Percentiles rank a stretch among this genome's conserved stretches.
Evolutionary conservation across 2,797 vertebrate genomes (phyloP).

Genomic region (Moxostoma hubbsi): DNA sequence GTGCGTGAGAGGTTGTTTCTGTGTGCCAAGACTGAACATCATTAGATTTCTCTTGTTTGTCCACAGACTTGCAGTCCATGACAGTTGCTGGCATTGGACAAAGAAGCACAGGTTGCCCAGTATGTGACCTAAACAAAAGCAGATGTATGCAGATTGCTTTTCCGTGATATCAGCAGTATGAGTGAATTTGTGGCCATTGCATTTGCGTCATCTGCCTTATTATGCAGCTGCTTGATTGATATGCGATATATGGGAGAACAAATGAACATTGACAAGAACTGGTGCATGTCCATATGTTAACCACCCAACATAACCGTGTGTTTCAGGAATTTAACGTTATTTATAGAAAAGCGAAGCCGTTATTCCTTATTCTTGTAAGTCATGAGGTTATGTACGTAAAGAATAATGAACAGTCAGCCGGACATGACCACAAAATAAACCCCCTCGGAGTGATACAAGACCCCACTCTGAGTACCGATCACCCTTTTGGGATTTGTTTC

Average conservation of each 20-base stretch:
- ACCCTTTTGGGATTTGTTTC: too few species aligned
- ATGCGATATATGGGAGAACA: constrained; percentile 16
- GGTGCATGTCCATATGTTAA: constrained; percentile 5
- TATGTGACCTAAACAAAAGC: constrained; percentile 54
- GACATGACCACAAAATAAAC: too few species aligned
- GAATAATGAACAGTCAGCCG: too few species aligned
- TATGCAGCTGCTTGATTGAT: constrained; percentile 20
- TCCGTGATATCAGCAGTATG: constrained; percentile 30
- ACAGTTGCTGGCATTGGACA: constrained; percentile 45
- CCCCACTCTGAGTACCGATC: too few species aligned
- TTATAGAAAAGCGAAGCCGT: background rate
- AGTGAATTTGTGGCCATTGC: constrained; percentile 19
- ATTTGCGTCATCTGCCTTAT: constrained; percentile 4
- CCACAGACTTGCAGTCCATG: constrained; percentile 53
- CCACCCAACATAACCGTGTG: background rate
- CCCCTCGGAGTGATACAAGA: too few species aligned
- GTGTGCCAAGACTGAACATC: constrained; percentile 47
- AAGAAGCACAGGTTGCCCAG: constrained; percentile 45
- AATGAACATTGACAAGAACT: constrained; percentile 12
- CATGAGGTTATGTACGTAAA: too few species aligned
- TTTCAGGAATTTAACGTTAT: background rate
- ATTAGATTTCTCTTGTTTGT: constrained; percentile 42
- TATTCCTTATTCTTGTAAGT: too few species aligned
- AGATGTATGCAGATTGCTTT: constrained; percentile 53
- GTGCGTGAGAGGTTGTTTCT: constrained; percentile 20